Percentiles rank a stretch among this genome's conserved stretches.
phyloP scores from a whole-genome alignment of 2,113 vertebrate genomes.

The Tragelaphus scriptus region DNA sequence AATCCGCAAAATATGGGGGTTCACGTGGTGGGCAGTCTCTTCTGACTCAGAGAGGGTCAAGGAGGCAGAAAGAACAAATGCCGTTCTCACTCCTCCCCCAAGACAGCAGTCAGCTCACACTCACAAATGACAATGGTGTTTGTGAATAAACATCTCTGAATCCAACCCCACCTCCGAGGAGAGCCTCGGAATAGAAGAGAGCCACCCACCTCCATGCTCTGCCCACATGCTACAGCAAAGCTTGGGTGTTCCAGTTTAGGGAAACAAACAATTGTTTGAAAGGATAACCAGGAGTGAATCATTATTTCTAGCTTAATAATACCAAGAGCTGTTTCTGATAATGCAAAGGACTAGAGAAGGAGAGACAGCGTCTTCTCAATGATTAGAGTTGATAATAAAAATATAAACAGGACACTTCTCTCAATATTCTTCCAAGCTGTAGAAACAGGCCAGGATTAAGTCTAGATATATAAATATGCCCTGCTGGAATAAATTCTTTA shows the following conservation, averaged over 20 bases:
- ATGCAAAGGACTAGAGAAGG: neutral
- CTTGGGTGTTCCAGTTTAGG: neutral
- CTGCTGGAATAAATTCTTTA: constrained; percentile 15
- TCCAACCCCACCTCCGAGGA: constrained; percentile 6
- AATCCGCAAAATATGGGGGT: neutral
- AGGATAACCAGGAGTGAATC: constrained; percentile 23
- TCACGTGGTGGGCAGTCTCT: neutral
- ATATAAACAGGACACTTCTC: neutral
- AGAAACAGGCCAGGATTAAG: neutral
- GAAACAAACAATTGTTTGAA: neutral
- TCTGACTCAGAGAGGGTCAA: neutral
- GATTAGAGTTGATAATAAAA: neutral
- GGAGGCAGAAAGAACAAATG: neutral
- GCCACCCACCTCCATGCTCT: constrained; percentile 2
- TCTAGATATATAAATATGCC: neutral
- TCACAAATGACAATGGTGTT: constrained; percentile 10
- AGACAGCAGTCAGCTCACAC: neutral
- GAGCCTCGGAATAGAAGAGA: constrained; percentile 47
- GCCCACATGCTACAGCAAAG: neutral
- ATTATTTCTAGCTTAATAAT: constrained; percentile 33
- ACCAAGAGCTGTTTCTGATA: neutral
- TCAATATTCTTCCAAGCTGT: neutral
- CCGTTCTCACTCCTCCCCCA: neutral
- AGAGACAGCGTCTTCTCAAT: neutral
- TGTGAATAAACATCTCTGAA: neutral